A percentile compares a stretch with the other conserved stretches of the same genome.
Evolutionary conservation across 1,140 invertebrate species (phyloP).

Genomic region (Drosophila pruinosa): DNA sequence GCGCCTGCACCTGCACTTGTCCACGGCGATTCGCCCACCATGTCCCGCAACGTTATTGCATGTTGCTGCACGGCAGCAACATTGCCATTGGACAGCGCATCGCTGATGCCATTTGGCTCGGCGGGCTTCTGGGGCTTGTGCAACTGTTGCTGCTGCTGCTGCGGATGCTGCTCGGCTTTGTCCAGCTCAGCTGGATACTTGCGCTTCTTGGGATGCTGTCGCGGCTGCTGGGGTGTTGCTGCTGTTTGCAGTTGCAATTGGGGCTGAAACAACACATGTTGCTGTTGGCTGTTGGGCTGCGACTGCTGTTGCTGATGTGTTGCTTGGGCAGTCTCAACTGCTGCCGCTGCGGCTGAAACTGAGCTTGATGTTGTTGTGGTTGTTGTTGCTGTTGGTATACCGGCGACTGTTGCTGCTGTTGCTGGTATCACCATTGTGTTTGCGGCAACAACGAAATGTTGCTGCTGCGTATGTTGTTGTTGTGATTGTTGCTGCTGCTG

Average conservation of each 20-base stretch:
- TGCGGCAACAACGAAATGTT: slow-evolving; percentile 67
- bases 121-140: slow-evolving; percentile 53
- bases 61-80: slow-evolving; percentile 62
- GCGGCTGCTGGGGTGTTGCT: slow-evolving; percentile 82
- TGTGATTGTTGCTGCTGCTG: slow-evolving; percentile 44
- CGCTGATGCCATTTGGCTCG: slow-evolving; percentile 50
- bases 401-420: slow-evolving; percentile 62
- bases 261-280: slow-evolving; percentile 69
- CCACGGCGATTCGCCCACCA: slow-evolving; percentile 56
- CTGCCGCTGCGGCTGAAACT: slow-evolving; percentile 27
- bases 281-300: slow-evolving; percentile 56
- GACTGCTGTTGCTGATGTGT: slow-evolving; percentile 30
- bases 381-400: slow-evolving; percentile 71
- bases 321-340: slow-evolving; percentile 46
- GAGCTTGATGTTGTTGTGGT: slow-evolving; percentile 44
- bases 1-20: slow-evolving; percentile 68
- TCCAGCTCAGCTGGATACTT: slow-evolving; percentile 94
- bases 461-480: slow-evolving; percentile 41
- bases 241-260: slow-evolving; percentile 64
- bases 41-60: slow-evolving; percentile 44
- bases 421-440: slow-evolving; percentile 82
- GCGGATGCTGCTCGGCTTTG: slow-evolving; percentile 84
- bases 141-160: slow-evolving; percentile 44
- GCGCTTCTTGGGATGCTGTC: slow-evolving; percentile 93
- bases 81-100: slow-evolving; percentile 62